Percentiles rank a stretch among this genome's conserved stretches.
Conservation (phyloP, 2,888 invertebrate genomes). For the Dryadula phaetusa region DNA sequence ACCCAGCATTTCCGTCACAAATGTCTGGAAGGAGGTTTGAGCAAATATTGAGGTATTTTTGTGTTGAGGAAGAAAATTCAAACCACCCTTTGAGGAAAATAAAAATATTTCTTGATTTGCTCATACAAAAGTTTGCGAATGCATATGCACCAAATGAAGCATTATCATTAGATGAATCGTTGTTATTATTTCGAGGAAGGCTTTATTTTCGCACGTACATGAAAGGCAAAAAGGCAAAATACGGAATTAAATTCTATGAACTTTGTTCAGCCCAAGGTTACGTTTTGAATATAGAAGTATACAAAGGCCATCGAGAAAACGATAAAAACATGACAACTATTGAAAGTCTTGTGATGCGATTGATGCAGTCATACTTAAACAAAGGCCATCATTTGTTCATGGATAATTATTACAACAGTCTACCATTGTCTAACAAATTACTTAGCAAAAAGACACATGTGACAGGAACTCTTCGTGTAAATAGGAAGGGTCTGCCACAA, state of each 20-base stretch:
- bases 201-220: conserved; percentile 13
- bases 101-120: conserved; percentile 10
- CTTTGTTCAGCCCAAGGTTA: conserved; percentile 7
- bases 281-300: conserved; percentile 8
- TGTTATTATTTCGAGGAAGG: conserved; percentile 47
- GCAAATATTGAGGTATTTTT: conserved; percentile 21
- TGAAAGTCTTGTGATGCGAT: conserved; percentile 47
- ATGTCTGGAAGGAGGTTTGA: conserved; percentile 25
- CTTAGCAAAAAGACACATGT: conserved; percentile 46
- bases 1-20: conserved; percentile 20
- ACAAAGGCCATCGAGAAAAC: conserved; percentile 7
- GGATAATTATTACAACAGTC: conserved; percentile 49
- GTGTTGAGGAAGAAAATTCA: conserved; percentile 16
- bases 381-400: conserved; percentile 53
- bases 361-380: conserved; percentile 50
- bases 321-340: conserved; percentile 31
- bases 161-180: conserved; percentile 49
- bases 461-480: conserved; percentile 46
- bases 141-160: conserved; percentile 40
- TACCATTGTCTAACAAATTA: conserved; percentile 46
- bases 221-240: conserved; percentile 7
- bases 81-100: conserved; percentile 7
- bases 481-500: conserved; percentile 48
- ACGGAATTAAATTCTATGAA: conserved; percentile 8
- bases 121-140: too few species aligned